Evolutionary conservation across 2,888 invertebrate genomes (phyloP).

Genomic region (Ceriagrion tenellum): DNA sequence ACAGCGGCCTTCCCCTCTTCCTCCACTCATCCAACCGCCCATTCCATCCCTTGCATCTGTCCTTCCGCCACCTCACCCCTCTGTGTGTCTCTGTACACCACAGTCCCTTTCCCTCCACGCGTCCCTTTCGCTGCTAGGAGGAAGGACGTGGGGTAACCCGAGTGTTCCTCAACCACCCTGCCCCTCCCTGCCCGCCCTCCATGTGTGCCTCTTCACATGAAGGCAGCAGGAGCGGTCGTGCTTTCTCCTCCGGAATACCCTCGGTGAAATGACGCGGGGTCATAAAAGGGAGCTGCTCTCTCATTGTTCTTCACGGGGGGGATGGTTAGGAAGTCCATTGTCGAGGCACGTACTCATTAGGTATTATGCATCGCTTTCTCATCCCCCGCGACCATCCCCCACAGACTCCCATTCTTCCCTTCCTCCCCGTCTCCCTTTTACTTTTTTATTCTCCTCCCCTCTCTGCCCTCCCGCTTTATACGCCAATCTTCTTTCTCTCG

Average conservation of each 20-base stretch:
- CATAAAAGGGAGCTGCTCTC: neutral
- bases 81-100: neutral
- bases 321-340: constrained; percentile 30
- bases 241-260: constrained; percentile 7
- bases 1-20: no score
- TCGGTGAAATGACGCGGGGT: constrained; percentile 33
- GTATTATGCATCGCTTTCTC: constrained; percentile 20
- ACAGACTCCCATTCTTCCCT: neutral
- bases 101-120: neutral
- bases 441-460: no score
- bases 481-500: neutral
- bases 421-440: neutral
- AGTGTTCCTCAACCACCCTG: neutral
- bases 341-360: constrained; percentile 61
- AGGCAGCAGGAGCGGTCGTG: neutral
- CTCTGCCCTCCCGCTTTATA: no score
- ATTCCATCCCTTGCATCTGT: neutral
- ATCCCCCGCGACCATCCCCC: neutral
- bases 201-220: neutral
- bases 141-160: no score
- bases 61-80: neutral
- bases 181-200: neutral
- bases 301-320: constrained; percentile 48
- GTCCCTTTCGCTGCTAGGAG: constrained; percentile 8
- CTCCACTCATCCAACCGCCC: neutral